These are phyloP conservation scores for Notothenia rossii DNA, from an alignment of 2,113 vertebrate genomes.

Conservation along the genomic window DNA sequence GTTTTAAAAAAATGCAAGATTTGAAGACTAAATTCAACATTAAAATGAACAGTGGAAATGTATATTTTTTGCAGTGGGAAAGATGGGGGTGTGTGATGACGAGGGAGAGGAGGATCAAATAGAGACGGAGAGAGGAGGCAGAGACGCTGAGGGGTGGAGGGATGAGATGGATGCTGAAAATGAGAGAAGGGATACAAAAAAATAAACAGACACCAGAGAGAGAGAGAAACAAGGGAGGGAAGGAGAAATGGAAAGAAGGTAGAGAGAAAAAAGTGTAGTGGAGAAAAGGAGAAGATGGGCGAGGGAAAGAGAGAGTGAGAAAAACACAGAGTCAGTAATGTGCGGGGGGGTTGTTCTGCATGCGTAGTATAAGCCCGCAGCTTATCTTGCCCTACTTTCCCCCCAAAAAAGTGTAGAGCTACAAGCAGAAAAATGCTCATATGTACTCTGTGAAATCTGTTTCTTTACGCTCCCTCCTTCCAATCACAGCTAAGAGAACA, in stretches of 20 bases:
- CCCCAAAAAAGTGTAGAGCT: conserved; percentile 46
- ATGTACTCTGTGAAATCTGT: conserved; percentile 50
- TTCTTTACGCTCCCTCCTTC: conserved; percentile 37
- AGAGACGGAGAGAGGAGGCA: conserved; percentile 42
- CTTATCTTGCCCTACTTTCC: conserved; percentile 83
- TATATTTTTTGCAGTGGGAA: conserved; percentile 45
- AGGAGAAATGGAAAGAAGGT: conserved; percentile 16
- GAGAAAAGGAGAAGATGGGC: conserved; percentile 10
- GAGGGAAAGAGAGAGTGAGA: conserved; percentile 4
- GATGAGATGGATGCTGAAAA: conserved; percentile 52
- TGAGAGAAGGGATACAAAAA: conserved; percentile 36
- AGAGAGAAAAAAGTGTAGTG: not conserved
- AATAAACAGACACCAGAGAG: conserved; percentile 23
- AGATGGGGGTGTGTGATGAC: conserved; percentile 24
- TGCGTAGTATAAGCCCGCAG: conserved; percentile 76
- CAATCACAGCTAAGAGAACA: conserved; percentile 43
- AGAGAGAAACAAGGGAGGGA: conserved; percentile 32
- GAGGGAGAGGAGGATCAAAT: conserved; percentile 59
- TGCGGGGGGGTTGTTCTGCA: conserved; percentile 74
- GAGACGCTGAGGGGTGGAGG: conserved; percentile 50
- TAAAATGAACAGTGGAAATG: not conserved
- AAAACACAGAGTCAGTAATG: conserved; percentile 34
- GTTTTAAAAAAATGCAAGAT: not conserved
- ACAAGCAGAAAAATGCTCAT: conserved; percentile 49
- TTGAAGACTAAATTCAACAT: not conserved